Evolutionary conservation across 2,888 invertebrate species (phyloP), one percentile per base, ranked within the genome.

Genomic region (Scaptomyza reducta): DNA sequence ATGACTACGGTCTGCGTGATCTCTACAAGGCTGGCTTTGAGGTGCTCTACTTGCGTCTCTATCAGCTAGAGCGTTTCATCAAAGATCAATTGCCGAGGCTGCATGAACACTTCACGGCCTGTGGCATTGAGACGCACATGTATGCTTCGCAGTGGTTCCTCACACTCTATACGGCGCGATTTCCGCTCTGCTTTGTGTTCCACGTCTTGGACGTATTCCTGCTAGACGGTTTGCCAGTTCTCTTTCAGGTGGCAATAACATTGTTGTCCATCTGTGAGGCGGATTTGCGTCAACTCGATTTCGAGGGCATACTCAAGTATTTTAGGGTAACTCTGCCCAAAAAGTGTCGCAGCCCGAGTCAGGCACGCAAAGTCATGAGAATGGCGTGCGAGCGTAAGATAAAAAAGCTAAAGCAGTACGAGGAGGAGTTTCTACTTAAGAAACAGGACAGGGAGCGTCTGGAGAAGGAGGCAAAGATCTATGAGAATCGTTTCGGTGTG

Each of bases 61-160:
- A 98, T 92, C 99, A 99, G 91, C 93, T 99, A 42, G 98, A 98
- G 89, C 94, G 97, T 74, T 93, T 99, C 22, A 96, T 92, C n/a
- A 90, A 95, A 94, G 97, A 98, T 92, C 97, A 97, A 92, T 91
- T 97, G 73, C 95, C 95, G 1, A 96, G 96, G 68, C 91, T 97
- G 60, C 95, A 95, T 89, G 95, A 95, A 64, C 97, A 97, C 90
- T 97, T 97, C 92, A 94, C 93, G 80, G 95, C 92, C 94, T 95
- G 93, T 65, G 95, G 95, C 51, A 95, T 99, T 50, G 99, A 99
- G 92, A 96, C 97, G 29, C 99, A 99, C 93, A 99, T 99, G 99
- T 99, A 97, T 91, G 99, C 99, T 22, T 98, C 98, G 6, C 99
- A 99, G 92, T 99, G 99, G 99, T 99, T 99, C 93, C 95, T 99